These are phyloP conservation scores for Corydoras sp. DNA, from an alignment of 2,113 vertebrate genomes.

Conservation along the genomic window DNA sequence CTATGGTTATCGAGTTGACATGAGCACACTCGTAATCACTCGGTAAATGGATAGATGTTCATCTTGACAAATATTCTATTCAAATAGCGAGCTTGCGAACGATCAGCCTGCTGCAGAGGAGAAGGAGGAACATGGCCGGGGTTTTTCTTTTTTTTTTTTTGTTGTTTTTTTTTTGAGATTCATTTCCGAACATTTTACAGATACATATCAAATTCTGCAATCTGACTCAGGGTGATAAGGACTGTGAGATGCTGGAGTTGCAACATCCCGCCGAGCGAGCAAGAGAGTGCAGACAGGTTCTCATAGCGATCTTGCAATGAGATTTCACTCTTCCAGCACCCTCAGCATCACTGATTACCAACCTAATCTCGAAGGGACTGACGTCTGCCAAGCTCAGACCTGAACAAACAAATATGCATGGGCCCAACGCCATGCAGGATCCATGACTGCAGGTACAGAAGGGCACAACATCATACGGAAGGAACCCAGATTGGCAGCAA, in stretches of 20 bases:
- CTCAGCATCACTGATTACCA: constrained; percentile 53
- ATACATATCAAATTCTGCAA: constrained; percentile 63
- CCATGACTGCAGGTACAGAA: background rate
- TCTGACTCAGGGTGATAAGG: background rate
- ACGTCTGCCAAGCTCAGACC: constrained; percentile 39
- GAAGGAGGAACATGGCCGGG: background rate
- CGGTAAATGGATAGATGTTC: constrained; percentile 19
- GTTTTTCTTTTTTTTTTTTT: no score
- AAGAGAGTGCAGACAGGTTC: constrained; percentile 61
- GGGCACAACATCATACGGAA: no score
- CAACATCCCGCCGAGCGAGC: constrained; percentile 70
- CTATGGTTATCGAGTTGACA: constrained; percentile 6
- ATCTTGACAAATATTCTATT: constrained; percentile 29
- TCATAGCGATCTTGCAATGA: constrained; percentile 59
- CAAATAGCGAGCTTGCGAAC: constrained; percentile 31
- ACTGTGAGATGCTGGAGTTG: constrained; percentile 66
- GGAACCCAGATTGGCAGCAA: no score
- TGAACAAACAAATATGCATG: constrained; percentile 26
- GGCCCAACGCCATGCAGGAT: constrained; percentile 14
- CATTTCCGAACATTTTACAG: constrained; percentile 72
- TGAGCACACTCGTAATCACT: constrained; percentile 21
- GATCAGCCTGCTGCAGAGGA: constrained; percentile 17
- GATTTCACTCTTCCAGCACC: constrained; percentile 54
- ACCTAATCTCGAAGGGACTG: constrained; percentile 61
- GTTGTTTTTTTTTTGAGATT: constrained; percentile 54